Conservation (phyloP, 2,113 vertebrate genomes). For the Pelmatolapia mariae region DNA sequence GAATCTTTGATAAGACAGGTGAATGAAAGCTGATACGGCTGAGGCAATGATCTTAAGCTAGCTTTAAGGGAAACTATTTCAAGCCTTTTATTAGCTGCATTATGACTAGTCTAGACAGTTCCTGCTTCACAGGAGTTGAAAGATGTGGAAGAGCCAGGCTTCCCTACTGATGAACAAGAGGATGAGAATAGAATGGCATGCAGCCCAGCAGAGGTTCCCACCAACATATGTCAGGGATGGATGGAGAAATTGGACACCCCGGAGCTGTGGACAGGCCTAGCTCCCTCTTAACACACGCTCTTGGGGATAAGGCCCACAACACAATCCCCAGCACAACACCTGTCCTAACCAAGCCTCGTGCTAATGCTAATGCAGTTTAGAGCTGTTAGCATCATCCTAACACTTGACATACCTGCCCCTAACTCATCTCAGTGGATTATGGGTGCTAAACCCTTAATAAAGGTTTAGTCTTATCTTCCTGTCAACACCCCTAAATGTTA, state of each 20-base stretch:
- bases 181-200: constrained; percentile 60
- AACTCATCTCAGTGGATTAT: constrained; percentile 39
- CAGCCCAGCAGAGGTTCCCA: constrained; percentile 14
- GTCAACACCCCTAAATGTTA: not conserved
- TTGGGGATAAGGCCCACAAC: not conserved
- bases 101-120: not conserved
- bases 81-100: not conserved
- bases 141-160: not conserved
- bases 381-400: not conserved
- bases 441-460: constrained; percentile 17
- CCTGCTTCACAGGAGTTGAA: not conserved
- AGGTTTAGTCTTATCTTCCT: not conserved
- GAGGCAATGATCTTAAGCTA: not conserved
- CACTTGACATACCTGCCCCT: constrained; percentile 33
- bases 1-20: not conserved
- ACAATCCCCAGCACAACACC: constrained; percentile 1
- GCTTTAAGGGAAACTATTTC: not conserved
- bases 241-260: constrained; percentile 40
- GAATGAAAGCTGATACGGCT: rapidly evolving
- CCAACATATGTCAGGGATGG: not conserved
- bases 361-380: constrained; percentile 45
- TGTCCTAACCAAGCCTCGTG: constrained; percentile 10
- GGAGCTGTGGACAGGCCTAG: not conserved
- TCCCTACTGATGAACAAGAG: not conserved
- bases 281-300: not conserved